Evolutionary conservation across 2,113 vertebrate species (phyloP), one percentile per base, ranked within the genome.

Genomic region (Pluvianellus socialis): DNA sequence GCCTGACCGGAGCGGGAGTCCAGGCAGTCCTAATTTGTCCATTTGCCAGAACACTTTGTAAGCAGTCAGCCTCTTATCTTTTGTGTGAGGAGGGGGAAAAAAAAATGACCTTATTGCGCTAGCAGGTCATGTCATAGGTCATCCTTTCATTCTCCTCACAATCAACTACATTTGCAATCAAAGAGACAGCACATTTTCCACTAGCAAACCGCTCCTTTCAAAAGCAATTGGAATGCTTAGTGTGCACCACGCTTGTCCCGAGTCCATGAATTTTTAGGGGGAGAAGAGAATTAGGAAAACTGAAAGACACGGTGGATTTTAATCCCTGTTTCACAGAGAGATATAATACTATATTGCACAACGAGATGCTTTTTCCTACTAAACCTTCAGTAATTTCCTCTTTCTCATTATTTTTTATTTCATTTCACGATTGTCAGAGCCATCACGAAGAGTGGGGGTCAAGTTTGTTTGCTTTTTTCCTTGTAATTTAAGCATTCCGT

Each of bases 41-140:
- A 79, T 97, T 94, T 97, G 95, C 94, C 96, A 96, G 95, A 96
- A 95, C 96, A 98, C 96, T 98, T 98, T 97, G 97, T 97, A 97
- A 97, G 96, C 96, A 96, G 96, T 96, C 95, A 95, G 90, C 88
- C 86, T 94, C 95, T 97, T 98, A 97, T 98, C 97, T 97, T 96
- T 97, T 95, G 90, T 97, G 91, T 81, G 92, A 79, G 86, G 83
- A 94, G 50, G 73, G 32, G 6, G 63, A 4, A 7, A 12, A 23
- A 47, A 76, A 92, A 96, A 93, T 94, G 95, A 97, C 95, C 95
- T 96, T 94, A 93, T 68, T 94, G 91, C 38, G 35, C 85, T 90
- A 89, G 73, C 88, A 87, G 97, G 97, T 97, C 97, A 91, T 96
- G 97, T 94, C 95, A 96, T 92, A 97, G 97, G 96, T 97, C 95